Evolutionary conservation across 2,797 vertebrate genomes (phyloP).

Genomic region (Galago senegalensis): DNA sequence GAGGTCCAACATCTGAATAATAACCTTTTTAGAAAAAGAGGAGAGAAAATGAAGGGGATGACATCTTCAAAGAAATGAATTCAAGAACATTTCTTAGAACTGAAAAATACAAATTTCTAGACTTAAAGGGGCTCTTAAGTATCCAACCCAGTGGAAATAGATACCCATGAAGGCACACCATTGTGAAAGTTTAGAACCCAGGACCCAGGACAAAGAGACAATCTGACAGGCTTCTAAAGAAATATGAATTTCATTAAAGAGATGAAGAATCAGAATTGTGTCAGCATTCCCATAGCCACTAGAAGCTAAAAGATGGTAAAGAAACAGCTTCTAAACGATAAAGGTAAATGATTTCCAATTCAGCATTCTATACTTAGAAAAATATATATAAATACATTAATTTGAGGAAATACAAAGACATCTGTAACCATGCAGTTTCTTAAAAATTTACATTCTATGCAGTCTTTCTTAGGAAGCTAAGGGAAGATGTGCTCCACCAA

Average conservation of each 20-base stretch:
- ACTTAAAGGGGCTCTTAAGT: slow-evolving; percentile 5
- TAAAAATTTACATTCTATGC: neutral
- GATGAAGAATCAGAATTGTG: slow-evolving; percentile 43
- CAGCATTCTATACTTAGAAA: neutral
- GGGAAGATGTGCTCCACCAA: neutral
- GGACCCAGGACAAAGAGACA: neutral
- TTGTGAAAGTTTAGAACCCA: slow-evolving; percentile 18
- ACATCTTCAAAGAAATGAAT: slow-evolving; percentile 39
- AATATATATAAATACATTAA: neutral
- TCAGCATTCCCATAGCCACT: neutral
- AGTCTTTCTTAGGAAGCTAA: slow-evolving; percentile 18
- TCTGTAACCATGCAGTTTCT: neutral
- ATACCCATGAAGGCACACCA: neutral
- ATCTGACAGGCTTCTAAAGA: neutral
- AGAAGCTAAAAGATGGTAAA: neutral
- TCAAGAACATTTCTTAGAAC: slow-evolving; percentile 30
- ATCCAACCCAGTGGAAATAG: neutral
- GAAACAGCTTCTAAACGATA: slow-evolving; percentile 30
- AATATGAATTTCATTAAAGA: slow-evolving; percentile 11
- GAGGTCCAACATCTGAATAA: slow-evolving; percentile 23
- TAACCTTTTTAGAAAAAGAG: slow-evolving; percentile 38
- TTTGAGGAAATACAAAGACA: slow-evolving; percentile 7
- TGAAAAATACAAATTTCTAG: slow-evolving; percentile 49
- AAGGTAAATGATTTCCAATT: slow-evolving; percentile 12
- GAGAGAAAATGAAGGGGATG: slow-evolving; percentile 18